Conservation (phyloP, 2,888 invertebrate genomes). For the Scrobipalpa costella region DNA sequence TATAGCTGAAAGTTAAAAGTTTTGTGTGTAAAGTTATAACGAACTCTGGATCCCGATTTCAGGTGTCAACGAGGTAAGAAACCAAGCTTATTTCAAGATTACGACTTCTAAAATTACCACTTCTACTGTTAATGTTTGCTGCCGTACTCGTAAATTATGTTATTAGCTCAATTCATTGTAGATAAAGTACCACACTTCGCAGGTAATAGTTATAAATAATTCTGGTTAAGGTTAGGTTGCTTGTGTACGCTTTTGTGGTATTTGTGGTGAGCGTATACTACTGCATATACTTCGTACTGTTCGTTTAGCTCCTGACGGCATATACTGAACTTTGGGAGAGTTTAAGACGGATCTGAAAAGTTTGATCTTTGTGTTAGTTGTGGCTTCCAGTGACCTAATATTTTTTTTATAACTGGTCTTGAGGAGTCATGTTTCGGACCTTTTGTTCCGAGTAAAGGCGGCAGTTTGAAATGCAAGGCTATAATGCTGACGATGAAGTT, state of each 20-base stretch:
- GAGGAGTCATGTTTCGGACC: constrained; percentile 2
- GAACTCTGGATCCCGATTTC: constrained; percentile 77
- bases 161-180: constrained; percentile 44
- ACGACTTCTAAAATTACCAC: constrained; percentile 64
- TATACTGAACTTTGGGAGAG: not conserved
- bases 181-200: constrained; percentile 43
- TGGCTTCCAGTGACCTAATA: constrained; percentile 1
- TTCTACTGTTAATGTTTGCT: constrained; percentile 46
- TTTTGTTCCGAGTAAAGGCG: not conserved
- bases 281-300: not conserved
- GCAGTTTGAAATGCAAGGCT: not conserved
- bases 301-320: not conserved
- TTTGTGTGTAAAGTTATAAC: constrained; percentile 76
- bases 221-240: constrained; percentile 69
- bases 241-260: constrained; percentile 53
- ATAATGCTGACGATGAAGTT: not conserved
- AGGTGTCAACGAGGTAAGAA: constrained; percentile 82
- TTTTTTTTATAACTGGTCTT: not conserved
- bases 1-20: constrained; percentile 65
- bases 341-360: not conserved
- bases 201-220: constrained; percentile 74
- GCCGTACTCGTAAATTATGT: constrained; percentile 37
- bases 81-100: constrained; percentile 67
- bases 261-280: constrained; percentile 31
- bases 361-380: constrained; percentile 5